Percentiles rank a stretch among this genome's conserved stretches.
Conservation (phyloP, 23 tunicate genomes). For the Oikopleura vanhoeffeni region DNA sequence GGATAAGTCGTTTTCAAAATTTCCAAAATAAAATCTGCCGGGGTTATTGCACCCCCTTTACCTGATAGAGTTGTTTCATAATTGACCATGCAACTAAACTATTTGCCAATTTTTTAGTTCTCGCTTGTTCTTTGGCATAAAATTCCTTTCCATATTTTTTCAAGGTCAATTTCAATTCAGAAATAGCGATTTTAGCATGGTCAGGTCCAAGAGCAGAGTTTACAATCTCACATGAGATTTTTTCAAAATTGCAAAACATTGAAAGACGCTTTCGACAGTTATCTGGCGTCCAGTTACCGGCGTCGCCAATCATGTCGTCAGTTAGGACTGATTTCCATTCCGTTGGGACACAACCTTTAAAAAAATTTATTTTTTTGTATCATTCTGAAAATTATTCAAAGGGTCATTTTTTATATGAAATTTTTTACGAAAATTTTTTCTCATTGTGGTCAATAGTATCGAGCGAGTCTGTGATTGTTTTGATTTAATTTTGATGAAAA, state of each 20-base stretch:
- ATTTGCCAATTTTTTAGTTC: constrained; percentile 3
- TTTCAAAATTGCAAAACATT: constrained; percentile 9
- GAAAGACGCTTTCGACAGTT: constrained; percentile 13
- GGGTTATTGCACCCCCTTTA: too few species aligned
- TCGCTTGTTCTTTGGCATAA: constrained; percentile 10
- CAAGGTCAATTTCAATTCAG: constrained; percentile 7
- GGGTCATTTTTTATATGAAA: too few species aligned
- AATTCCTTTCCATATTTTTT: constrained; percentile 13
- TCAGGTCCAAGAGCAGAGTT: background rate
- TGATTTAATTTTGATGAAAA: too few species aligned
- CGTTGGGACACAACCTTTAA: constrained; percentile 10
- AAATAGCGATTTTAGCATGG: constrained; percentile 10
- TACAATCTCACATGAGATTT: constrained; percentile 1
- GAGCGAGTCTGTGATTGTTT: too few species aligned
- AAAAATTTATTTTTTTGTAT: too few species aligned
- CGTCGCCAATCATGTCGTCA: background rate
- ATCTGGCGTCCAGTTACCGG: constrained; percentile 13
- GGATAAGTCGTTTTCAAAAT: too few species aligned
- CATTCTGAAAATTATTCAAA: too few species aligned
- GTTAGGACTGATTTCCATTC: constrained; percentile 8
- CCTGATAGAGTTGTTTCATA: constrained; percentile 4
- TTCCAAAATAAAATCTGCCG: too few species aligned
- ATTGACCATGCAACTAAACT: background rate
- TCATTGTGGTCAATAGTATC: too few species aligned
- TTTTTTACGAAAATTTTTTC: too few species aligned